phyloP scores from a whole-genome alignment of 2,888 invertebrate species.

The Apamea crenata region DNA sequence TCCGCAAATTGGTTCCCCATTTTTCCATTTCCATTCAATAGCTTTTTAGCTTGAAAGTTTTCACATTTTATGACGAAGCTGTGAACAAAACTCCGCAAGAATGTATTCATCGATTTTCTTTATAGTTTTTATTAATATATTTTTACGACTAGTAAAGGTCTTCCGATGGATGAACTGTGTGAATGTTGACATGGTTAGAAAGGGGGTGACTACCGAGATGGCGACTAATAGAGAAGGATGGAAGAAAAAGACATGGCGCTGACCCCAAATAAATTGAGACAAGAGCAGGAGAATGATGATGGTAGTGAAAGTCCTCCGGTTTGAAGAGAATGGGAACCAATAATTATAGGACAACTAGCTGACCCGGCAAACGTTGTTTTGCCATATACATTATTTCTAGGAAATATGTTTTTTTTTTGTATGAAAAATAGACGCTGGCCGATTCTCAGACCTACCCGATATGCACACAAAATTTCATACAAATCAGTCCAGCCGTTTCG shows the following conservation, averaged over 20 bases:
- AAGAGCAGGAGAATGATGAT: neutral
- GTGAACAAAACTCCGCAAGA: conserved; percentile 1
- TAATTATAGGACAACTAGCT: too few species aligned
- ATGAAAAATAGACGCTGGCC: too few species aligned
- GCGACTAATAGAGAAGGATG: neutral
- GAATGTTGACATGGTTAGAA: neutral
- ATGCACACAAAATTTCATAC: too few species aligned
- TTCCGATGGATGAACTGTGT: neutral
- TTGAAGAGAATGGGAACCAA: too few species aligned
- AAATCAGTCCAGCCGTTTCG: too few species aligned
- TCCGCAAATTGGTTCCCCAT: neutral
- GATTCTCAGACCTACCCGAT: too few species aligned
- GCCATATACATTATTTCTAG: too few species aligned
- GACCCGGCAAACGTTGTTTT: too few species aligned
- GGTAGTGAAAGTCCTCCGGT: too few species aligned
- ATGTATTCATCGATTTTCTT: neutral
- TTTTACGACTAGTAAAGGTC: neutral
- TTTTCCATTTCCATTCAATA: neutral
- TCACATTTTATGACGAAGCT: neutral
- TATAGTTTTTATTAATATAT: neutral
- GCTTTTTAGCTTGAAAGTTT: neutral
- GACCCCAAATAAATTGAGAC: neutral
- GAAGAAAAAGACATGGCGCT: neutral
- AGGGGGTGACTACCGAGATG: neutral
- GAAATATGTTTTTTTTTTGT: too few species aligned